Evolutionary conservation across 1,140 invertebrate species (phyloP).

Genomic region (Aethina tumida): DNA sequence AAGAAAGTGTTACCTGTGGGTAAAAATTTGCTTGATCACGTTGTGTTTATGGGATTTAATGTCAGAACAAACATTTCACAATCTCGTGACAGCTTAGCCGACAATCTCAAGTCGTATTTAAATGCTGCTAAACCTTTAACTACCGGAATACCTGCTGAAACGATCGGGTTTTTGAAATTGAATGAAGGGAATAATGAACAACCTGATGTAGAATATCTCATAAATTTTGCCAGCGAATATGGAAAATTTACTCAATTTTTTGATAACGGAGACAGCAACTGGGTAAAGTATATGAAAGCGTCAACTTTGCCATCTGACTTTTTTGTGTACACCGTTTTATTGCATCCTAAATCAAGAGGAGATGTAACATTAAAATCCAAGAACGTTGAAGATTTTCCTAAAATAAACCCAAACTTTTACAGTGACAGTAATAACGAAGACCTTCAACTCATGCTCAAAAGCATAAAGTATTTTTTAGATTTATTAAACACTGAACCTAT

Average conservation of each 20-base stretch:
- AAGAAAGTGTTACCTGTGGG: slow-evolving; percentile 42
- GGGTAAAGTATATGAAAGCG: slow-evolving; percentile 8
- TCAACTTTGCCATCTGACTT: slow-evolving; percentile 1
- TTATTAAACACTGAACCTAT: slow-evolving; percentile 36
- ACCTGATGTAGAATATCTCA: no score
- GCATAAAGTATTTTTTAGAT: slow-evolving; percentile 35
- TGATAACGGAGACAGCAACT: slow-evolving; percentile 4
- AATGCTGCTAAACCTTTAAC: slow-evolving; percentile 8
- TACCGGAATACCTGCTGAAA: no score
- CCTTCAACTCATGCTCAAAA: slow-evolving; percentile 39
- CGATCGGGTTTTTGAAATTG: no score
- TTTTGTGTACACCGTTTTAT: no score
- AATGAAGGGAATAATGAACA: no score
- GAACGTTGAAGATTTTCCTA: slow-evolving; percentile 50
- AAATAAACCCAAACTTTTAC: slow-evolving; percentile 59
- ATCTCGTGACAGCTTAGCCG: slow-evolving; percentile 2
- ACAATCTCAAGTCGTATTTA: slow-evolving; percentile 12
- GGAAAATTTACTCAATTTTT: no score
- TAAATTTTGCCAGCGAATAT: no score
- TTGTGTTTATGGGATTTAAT: slow-evolving; percentile 20
- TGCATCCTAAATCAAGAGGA: slow-evolving; percentile 30
- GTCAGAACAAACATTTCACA: slow-evolving; percentile 24
- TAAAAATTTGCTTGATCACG: slow-evolving; percentile 40
- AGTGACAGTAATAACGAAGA: slow-evolving; percentile 41
- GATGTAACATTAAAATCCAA: slow-evolving; percentile 37